A percentile compares a stretch with the other conserved stretches of the same genome.
Evolutionary conservation across 1,140 invertebrate genomes (phyloP).

Genomic region (Platyscapa corneri): DNA sequence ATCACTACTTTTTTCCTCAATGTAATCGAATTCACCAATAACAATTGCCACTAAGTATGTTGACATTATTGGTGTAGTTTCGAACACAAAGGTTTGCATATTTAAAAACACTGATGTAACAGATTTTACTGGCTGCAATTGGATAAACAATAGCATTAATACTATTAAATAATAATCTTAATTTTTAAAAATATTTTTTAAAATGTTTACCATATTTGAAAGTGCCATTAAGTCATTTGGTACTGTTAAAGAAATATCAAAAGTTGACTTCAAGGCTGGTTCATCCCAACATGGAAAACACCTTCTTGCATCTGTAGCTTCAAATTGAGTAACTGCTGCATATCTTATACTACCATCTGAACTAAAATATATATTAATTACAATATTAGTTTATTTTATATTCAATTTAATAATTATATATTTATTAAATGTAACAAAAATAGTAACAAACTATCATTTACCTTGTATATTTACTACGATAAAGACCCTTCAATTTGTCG

Average conservation of each 20-base stretch:
- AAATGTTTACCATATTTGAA: slow-evolving; percentile 90
- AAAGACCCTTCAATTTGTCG: slow-evolving; percentile 96
- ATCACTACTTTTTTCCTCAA: slow-evolving; percentile 87
- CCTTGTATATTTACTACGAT: slow-evolving; percentile 89
- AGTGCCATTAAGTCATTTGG: slow-evolving; percentile 86
- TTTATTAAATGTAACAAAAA: neutral
- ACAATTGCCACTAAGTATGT: slow-evolving; percentile 96
- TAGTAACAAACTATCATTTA: slow-evolving; percentile 55
- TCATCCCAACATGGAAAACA: slow-evolving; percentile 99
- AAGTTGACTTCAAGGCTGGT: slow-evolving; percentile 95
- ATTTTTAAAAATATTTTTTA: neutral
- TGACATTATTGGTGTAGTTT: slow-evolving; percentile 95
- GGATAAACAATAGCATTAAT: slow-evolving; percentile 20
- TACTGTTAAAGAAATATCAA: slow-evolving; percentile 90
- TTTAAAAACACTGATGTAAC: neutral
- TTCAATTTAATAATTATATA: too few relatives aligned
- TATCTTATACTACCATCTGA: slow-evolving; percentile 85
- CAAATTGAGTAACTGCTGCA: slow-evolving; percentile 94
- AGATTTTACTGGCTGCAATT: slow-evolving; percentile 60
- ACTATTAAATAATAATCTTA: too few relatives aligned
- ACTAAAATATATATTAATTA: slow-evolving; percentile 68
- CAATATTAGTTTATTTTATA: neutral
- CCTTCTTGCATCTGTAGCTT: slow-evolving; percentile 92
- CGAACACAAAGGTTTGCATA: slow-evolving; percentile 82
- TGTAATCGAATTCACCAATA: slow-evolving; percentile 95